Evolutionary conservation across 1,140 invertebrate species (phyloP).

Genomic region (Cydia fagiglandana): DNA sequence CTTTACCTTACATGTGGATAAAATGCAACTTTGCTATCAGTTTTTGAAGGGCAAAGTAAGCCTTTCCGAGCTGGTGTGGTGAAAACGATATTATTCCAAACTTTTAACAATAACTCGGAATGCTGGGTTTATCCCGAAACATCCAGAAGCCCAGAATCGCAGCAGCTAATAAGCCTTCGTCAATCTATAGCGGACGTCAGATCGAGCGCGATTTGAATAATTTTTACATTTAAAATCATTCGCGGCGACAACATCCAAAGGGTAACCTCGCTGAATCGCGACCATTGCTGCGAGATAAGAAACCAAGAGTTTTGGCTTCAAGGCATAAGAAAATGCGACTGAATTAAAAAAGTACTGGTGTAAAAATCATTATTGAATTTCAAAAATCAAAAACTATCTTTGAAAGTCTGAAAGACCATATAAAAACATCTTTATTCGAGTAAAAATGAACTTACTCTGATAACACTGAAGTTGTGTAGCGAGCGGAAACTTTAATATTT

Average conservation of each 20-base stretch:
- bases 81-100: background rate
- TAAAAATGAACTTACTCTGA: too few species aligned
- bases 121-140: slow-evolving; percentile 46
- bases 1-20: too few species aligned
- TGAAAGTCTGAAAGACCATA: too few species aligned
- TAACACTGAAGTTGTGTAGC: too few species aligned
- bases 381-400: too few species aligned
- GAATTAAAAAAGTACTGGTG: too few species aligned
- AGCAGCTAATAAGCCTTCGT: slow-evolving; percentile 59
- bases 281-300: slow-evolving; percentile 75
- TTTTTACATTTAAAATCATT: slow-evolving; percentile 80
- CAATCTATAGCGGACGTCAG: slow-evolving; percentile 50
- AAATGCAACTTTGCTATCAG: too few species aligned
- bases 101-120: slow-evolving; percentile 1
- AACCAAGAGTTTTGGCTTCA: slow-evolving; percentile 49
- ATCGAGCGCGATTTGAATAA: slow-evolving; percentile 74
- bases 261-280: slow-evolving; percentile 74
- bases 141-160: slow-evolving; percentile 53
- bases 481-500: too few species aligned
- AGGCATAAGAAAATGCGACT: slow-evolving; percentile 34
- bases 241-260: slow-evolving; percentile 77
- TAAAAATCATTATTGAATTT: too few species aligned
- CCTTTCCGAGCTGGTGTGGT: too few species aligned
- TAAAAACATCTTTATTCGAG: too few species aligned
- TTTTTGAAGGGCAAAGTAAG: too few species aligned